Conservation (phyloP, 2,888 invertebrate species). For the Griposia aprilina region DNA sequence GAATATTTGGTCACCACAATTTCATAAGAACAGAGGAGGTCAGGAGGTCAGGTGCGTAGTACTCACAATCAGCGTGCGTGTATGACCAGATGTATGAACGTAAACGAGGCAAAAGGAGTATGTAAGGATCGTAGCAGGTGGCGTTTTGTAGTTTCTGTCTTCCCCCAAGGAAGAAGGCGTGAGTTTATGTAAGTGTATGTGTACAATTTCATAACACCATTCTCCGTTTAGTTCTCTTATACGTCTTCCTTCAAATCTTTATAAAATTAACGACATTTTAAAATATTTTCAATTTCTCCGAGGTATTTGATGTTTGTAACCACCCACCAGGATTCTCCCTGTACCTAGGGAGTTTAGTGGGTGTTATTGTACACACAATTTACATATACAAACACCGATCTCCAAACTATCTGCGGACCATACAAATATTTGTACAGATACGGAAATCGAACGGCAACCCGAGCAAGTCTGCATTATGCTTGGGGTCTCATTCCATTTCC, state of each 20-base stretch:
- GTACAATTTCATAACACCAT: too few species aligned
- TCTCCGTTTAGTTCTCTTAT: background rate
- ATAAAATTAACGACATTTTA: background rate
- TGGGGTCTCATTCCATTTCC: slow-evolving; percentile 46
- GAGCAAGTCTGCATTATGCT: slow-evolving; percentile 33
- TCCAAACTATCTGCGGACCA: slow-evolving; percentile 33
- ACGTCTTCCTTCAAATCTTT: background rate
- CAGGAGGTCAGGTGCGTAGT: too few species aligned
- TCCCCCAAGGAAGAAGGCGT: too few species aligned
- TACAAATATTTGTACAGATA: slow-evolving; percentile 50
- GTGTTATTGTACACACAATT: slow-evolving; percentile 40
- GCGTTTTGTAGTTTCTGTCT: too few species aligned
- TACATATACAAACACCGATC: slow-evolving; percentile 45
- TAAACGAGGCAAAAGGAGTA: too few species aligned
- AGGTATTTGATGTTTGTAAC: slow-evolving; percentile 11
- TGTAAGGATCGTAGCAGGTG: too few species aligned
- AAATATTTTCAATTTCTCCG: slow-evolving; percentile 14
- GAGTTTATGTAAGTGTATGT: too few species aligned
- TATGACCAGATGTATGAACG: too few species aligned
- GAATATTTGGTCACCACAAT: slow-evolving; percentile 29
- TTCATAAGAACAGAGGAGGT: too few species aligned
- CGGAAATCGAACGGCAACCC: slow-evolving; percentile 57
- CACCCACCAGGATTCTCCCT: background rate
- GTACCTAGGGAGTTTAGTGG: background rate
- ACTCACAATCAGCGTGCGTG: too few species aligned